Evolutionary conservation across 2,888 invertebrate species (phyloP), one percentile per base, ranked within the genome.

Genomic region (Eristalinus aeneus): DNA sequence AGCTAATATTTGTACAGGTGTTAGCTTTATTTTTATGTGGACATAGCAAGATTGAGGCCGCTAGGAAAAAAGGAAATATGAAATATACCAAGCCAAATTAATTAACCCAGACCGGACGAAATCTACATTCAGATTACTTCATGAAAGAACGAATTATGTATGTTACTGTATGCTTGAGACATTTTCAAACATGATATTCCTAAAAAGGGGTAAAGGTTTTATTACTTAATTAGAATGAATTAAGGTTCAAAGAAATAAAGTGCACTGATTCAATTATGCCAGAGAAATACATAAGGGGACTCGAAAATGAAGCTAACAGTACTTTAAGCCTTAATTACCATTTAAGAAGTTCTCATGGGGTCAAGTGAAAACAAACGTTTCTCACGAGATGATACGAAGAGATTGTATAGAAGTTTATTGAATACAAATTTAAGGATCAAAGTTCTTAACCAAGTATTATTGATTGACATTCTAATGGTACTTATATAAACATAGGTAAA

Each of bases 151-250:
- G 71, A 81, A 81, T 81, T 81, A 71, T 64, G 71, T 81, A 71
- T 64, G 71, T 75, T 39, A 56, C 3, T 31, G 56, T 32, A 54
- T 69, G 16, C 46, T 46, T n/a, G 16, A 16, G 46, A 46, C 46
- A 46, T 16, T 46, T 46, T 46, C 46, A 16, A 46, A 16, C 5
- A 46, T 46, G 46, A 46, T 46, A 46, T 1, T 6, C 46, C 8
- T 16, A 8, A 46, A 16, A 16, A 8, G 16, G 80, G 69, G 68
- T 63, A 74, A 69, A 73, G 80, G 68, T 74, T 74, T 74, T 34
- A 64, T 74, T 68, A 56, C 54, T 83, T 78, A 73, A 83, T 83
- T 83, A 77, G 73, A 77, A 78, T 78, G 68, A 83, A 78, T 77
- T 82, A 46, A 63, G 32, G 56, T 39, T 73, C 23, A 72, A 22